Evolutionary conservation across 2,797 vertebrate genomes (phyloP).

Genomic region (Rhinoraja longicauda): DNA sequence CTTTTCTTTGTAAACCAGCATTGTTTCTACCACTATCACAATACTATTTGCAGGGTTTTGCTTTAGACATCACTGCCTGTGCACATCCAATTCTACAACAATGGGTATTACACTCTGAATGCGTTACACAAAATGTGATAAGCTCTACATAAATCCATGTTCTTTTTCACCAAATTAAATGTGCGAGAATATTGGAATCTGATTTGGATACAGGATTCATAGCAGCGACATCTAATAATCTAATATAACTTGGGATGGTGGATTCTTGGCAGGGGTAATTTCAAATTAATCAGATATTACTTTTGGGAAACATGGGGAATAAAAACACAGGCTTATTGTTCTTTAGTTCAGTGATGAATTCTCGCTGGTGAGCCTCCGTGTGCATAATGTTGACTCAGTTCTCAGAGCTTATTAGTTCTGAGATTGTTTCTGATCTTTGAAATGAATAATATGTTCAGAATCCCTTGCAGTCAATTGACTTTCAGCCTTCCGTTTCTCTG

Average conservation of each 20-base stretch:
- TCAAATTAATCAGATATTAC: not conserved
- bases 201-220: not conserved
- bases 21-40: not conserved
- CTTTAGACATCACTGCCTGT: not conserved
- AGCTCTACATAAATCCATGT: not conserved
- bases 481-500: too few species aligned
- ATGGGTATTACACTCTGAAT: too few species aligned
- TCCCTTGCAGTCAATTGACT: not conserved
- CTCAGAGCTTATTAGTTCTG: not conserved
- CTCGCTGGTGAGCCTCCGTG: not conserved
- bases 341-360: not conserved
- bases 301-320: not conserved
- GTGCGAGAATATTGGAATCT: not conserved
- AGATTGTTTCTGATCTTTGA: not conserved
- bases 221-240: not conserved
- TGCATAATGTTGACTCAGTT: not conserved
- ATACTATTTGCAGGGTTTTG: not conserved
- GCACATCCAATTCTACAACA: too few species aligned
- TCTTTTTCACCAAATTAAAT: not conserved
- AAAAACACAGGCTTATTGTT: not conserved
- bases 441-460: not conserved
- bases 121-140: not conserved
- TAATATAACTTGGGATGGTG: not conserved
- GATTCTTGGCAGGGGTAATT: not conserved
- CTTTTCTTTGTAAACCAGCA: too few species aligned